A percentile compares a stretch with the other conserved stretches of the same genome.
phyloP scores from a whole-genome alignment of 2,888 invertebrate genomes.

The Vandiemenella viatica region DNA sequence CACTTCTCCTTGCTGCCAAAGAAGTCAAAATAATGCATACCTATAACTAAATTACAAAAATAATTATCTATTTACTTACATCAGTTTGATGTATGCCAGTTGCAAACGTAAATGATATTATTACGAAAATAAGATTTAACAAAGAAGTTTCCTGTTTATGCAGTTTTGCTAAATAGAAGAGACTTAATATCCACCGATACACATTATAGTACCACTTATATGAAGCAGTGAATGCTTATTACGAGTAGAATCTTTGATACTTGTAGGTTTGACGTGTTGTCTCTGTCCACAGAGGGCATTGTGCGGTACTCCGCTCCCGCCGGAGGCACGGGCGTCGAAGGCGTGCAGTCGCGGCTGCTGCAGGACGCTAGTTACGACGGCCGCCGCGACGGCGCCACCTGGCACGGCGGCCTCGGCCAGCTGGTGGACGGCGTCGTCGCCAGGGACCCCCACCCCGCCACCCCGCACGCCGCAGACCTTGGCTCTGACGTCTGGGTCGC shows the following conservation, averaged over 20 bases:
- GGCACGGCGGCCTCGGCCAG: slow-evolving; percentile 64
- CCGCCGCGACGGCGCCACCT: slow-evolving; percentile 34
- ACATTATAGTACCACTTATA: no score
- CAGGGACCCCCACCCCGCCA: slow-evolving; percentile 23
- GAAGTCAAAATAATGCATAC: no score
- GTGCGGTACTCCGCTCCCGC: slow-evolving; percentile 50
- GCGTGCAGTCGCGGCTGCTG: slow-evolving; percentile 32
- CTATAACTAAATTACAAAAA: no score
- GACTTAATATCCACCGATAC: no score
- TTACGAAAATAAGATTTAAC: no score
- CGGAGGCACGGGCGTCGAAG: slow-evolving; percentile 44
- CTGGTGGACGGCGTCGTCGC: slow-evolving; percentile 60
- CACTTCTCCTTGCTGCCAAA: no score
- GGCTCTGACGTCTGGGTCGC: neutral
- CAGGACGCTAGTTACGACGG: slow-evolving; percentile 74
- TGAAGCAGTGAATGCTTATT: neutral
- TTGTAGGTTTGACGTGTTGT: slow-evolving; percentile 4
- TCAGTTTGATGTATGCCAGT: no score
- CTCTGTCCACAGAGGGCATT: slow-evolving; percentile 41
- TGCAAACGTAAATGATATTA: no score
- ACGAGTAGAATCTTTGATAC: neutral
- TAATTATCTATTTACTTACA: no score
- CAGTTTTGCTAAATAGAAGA: no score
- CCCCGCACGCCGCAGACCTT: neutral
- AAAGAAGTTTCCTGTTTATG: no score